Evolutionary conservation across 2,888 invertebrate species (phyloP).

Genomic region (Hylaea fasciaria): DNA sequence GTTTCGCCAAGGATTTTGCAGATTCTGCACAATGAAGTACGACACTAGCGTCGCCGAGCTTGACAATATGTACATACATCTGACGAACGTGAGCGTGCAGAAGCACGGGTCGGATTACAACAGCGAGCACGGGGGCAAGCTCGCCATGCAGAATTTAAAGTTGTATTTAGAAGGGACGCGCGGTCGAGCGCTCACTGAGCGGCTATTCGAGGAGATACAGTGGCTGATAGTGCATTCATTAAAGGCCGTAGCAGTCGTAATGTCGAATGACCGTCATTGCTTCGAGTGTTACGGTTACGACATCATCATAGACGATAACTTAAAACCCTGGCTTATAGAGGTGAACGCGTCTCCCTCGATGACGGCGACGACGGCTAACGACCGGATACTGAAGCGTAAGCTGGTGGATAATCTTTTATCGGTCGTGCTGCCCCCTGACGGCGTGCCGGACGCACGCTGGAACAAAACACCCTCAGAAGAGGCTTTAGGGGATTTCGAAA

Average conservation of each 20-base stretch:
- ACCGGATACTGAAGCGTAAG: slow-evolving; percentile 96
- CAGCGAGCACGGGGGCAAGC: slow-evolving; percentile 96
- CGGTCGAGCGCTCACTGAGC: slow-evolving; percentile 93
- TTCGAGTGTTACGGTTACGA: slow-evolving; percentile 98
- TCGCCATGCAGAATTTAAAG: slow-evolving; percentile 94
- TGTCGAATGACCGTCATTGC: slow-evolving; percentile 95
- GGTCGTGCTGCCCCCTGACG: slow-evolving; percentile 93
- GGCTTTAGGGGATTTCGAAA: slow-evolving; percentile 91
- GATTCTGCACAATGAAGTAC: slow-evolving; percentile 97
- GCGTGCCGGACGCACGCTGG: slow-evolving; percentile 94
- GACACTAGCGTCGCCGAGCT: slow-evolving; percentile 93
- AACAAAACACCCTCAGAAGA: slow-evolving; percentile 90
- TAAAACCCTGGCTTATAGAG: slow-evolving; percentile 97
- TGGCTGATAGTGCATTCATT: slow-evolving; percentile 96
- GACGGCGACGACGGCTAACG: slow-evolving; percentile 96
- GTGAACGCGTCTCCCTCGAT: slow-evolving; percentile 97
- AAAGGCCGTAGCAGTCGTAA: slow-evolving; percentile 95
- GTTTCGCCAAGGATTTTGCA: slow-evolving; percentile 95
- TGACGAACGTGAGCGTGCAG: slow-evolving; percentile 98
- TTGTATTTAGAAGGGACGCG: slow-evolving; percentile 95
- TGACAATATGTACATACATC: slow-evolving; percentile 96
- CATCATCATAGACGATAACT: slow-evolving; percentile 95
- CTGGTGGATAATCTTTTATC: slow-evolving; percentile 96
- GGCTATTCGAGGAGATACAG: slow-evolving; percentile 93
- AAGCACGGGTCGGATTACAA: slow-evolving; percentile 97